Evolutionary conservation across 2,113 vertebrate species (phyloP).

Genomic region (Hydrolagus affinis): DNA sequence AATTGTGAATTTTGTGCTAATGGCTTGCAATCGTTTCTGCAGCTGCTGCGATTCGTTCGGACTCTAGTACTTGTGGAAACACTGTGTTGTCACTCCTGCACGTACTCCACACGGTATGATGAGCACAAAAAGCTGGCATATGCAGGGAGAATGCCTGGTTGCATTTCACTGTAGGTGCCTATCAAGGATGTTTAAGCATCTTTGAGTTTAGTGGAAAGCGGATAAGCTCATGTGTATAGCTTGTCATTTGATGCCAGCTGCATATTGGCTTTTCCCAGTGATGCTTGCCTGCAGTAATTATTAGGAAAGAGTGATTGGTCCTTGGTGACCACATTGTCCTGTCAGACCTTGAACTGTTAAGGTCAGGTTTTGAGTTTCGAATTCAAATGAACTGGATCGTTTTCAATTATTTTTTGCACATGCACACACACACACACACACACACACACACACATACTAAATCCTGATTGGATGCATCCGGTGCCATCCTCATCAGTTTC

Average conservation of each 20-base stretch:
- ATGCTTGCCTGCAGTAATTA: neutral
- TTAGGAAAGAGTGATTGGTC: neutral
- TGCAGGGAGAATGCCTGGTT: conserved; percentile 16
- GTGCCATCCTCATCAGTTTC: neutral
- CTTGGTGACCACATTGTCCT: neutral
- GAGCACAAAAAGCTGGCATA: neutral
- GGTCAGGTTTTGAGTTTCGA: neutral
- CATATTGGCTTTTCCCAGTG: neutral
- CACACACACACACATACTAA: neutral
- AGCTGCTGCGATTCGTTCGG: neutral
- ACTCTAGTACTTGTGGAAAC: neutral
- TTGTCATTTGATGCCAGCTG: neutral
- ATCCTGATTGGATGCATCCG: neutral
- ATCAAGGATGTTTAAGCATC: neutral
- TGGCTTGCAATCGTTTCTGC: neutral
- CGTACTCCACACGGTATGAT: neutral
- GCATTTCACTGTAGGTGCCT: neutral
- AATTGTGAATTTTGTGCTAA: neutral
- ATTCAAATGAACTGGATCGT: neutral
- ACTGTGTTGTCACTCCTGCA: neutral
- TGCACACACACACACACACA: too few relatives aligned
- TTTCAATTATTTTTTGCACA: neutral
- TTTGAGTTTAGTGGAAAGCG: neutral
- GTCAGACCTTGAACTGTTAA: neutral
- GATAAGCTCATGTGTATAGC: neutral